Conservation (phyloP, 2,797 vertebrate species). For the Scarus forsteni region DNA sequence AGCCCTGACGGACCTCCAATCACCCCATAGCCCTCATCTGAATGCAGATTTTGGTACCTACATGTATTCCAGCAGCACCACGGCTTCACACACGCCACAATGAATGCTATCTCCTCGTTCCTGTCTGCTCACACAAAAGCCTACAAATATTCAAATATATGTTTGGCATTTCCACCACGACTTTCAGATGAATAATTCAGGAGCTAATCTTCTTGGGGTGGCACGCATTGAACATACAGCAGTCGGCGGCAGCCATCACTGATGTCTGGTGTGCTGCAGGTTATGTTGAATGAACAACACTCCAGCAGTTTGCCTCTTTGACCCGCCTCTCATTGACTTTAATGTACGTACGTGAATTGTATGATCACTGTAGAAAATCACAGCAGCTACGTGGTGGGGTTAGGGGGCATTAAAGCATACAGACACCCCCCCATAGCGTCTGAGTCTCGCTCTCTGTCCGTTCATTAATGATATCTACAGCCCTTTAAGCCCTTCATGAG, state of each 20-base stretch:
- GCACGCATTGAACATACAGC: conserved; percentile 61
- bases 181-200: conserved; percentile 78
- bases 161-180: conserved; percentile 74
- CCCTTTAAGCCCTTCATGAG: conserved; percentile 75
- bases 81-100: conserved; percentile 18
- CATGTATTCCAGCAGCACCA: conserved; percentile 30
- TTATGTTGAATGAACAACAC: conserved; percentile 55
- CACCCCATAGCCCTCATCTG: conserved; percentile 34
- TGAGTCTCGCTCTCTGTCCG: conserved; percentile 42
- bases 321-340: conserved; percentile 61
- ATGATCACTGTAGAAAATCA: conserved; percentile 63
- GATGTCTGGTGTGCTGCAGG: conserved; percentile 45
- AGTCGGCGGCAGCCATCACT: conserved; percentile 44
- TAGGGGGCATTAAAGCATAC: conserved; percentile 49
- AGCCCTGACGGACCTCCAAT: conserved; percentile 35
- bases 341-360: conserved; percentile 61
- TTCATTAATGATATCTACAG: conserved; percentile 79
- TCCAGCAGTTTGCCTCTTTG: conserved; percentile 40
- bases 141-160: conserved; percentile 65
- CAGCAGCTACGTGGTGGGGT: conserved; percentile 4
- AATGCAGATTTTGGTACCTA: conserved; percentile 44
- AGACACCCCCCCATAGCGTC: conserved; percentile 22
- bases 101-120: conserved; percentile 50
- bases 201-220: conserved; percentile 56
- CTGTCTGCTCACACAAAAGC: conserved; percentile 38